Evolutionary conservation across 2,113 vertebrate genomes (phyloP).

Genomic region (Nannobrachium achirus): DNA sequence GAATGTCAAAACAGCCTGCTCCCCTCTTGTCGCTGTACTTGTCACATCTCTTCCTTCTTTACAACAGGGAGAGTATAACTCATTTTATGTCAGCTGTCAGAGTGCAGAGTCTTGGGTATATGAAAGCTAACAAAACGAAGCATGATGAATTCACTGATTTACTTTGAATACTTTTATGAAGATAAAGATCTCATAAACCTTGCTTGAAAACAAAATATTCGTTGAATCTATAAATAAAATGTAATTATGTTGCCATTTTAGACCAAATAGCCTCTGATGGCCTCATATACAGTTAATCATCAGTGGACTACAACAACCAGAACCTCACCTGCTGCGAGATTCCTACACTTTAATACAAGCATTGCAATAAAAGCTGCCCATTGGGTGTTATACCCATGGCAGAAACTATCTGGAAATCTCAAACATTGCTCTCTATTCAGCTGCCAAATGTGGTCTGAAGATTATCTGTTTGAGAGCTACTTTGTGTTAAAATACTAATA

Average conservation of each 20-base stretch:
- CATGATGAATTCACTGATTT: constrained; percentile 30
- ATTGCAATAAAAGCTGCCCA: neutral
- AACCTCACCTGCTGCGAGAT: too few species aligned
- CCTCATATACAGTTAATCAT: too few species aligned
- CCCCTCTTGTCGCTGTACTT: constrained; percentile 4
- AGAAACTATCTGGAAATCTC: neutral
- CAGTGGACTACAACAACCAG: too few species aligned
- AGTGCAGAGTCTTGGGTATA: neutral
- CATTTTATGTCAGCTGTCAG: neutral
- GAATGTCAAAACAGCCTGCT: constrained; percentile 21
- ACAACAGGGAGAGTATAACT: neutral
- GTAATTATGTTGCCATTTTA: too few species aligned
- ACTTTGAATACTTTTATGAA: constrained; percentile 2
- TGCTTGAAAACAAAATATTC: neutral
- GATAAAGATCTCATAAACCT: neutral
- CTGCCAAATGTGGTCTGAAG: neutral
- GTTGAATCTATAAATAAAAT: too few species aligned
- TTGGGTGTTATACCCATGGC: neutral
- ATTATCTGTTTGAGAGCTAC: constrained; percentile 2
- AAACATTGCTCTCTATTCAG: neutral
- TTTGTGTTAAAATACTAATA: too few species aligned
- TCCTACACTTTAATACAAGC: neutral
- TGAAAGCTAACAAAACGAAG: constrained; percentile 19
- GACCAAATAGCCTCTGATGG: too few species aligned
- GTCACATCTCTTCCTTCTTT: constrained; percentile 13